These are phyloP conservation scores for Hylaeus volcanicus DNA, from an alignment of 1,140 invertebrate species.

Conservation along the genomic window DNA sequence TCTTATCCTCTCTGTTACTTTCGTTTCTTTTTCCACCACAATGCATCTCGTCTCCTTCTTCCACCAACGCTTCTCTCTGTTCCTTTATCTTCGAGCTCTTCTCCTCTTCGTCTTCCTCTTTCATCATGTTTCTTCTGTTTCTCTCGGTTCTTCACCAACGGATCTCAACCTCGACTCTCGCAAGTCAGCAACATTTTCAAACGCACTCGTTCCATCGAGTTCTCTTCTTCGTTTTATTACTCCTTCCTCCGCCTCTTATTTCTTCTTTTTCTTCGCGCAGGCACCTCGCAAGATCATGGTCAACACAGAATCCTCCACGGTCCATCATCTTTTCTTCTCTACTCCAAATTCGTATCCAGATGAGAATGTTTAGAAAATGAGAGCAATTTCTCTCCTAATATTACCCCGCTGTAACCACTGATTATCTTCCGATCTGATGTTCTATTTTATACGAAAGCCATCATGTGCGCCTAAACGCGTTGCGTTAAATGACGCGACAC, in stretches of 20 bases:
- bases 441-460: too few relatives aligned
- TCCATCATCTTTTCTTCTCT: too few relatives aligned
- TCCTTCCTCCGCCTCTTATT: neutral
- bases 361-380: too few relatives aligned
- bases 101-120: conserved; percentile 33
- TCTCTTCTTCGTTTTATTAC: conserved; percentile 8
- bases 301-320: too few relatives aligned
- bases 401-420: too few relatives aligned
- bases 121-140: conserved; percentile 24
- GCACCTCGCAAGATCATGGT: neutral
- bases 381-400: too few relatives aligned
- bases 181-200: conserved; percentile 53
- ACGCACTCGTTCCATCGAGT: conserved; percentile 41
- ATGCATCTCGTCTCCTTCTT: conserved; percentile 5
- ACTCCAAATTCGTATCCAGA: too few relatives aligned
- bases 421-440: too few relatives aligned
- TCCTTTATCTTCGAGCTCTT: conserved; percentile 47
- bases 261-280: neutral
- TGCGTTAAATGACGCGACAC: neutral
- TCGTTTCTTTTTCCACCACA: conserved; percentile 25
- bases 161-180: conserved; percentile 56
- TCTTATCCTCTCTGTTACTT: conserved; percentile 23
- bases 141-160: conserved; percentile 47
- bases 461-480: neutral
- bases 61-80: conserved; percentile 23